These are phyloP conservation scores for Remorina albescens DNA, from an alignment of 2,797 vertebrate species.

Conservation along the genomic window DNA sequence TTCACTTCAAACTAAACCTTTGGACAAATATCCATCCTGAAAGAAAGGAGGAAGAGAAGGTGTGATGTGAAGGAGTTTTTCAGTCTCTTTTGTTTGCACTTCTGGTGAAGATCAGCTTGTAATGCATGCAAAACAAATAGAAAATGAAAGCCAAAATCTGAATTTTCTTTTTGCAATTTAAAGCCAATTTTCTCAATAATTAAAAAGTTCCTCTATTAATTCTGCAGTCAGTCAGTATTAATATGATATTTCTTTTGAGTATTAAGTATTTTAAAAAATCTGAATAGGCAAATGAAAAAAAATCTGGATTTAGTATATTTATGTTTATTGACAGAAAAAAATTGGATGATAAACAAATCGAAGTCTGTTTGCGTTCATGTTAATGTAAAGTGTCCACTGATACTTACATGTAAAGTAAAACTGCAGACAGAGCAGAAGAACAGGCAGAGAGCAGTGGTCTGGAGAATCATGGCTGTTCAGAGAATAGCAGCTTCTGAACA, in stretches of 20 bases:
- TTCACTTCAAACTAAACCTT: neutral
- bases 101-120: neutral
- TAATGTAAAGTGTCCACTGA: neutral
- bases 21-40: too few relatives aligned
- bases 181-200: neutral
- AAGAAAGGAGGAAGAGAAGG: too few relatives aligned
- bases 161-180: neutral
- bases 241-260: neutral
- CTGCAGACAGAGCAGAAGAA: conserved; percentile 44
- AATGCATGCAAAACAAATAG: neutral
- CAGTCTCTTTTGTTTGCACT: too few relatives aligned
- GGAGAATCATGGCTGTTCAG: conserved; percentile 59
- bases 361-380: too few relatives aligned
- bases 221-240: neutral
- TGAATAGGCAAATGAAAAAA: too few relatives aligned
- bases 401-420: conserved; percentile 54
- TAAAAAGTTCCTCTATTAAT: neutral
- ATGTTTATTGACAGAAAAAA: too few relatives aligned
- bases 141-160: neutral
- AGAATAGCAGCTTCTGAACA: neutral
- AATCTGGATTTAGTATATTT: too few relatives aligned
- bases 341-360: too few relatives aligned
- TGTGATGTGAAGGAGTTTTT: neutral
- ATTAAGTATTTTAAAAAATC: neutral
- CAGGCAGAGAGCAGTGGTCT: conserved; percentile 35